Conservation (phyloP, 2,797 vertebrate genomes). For the Anisognathus igniventris region DNA sequence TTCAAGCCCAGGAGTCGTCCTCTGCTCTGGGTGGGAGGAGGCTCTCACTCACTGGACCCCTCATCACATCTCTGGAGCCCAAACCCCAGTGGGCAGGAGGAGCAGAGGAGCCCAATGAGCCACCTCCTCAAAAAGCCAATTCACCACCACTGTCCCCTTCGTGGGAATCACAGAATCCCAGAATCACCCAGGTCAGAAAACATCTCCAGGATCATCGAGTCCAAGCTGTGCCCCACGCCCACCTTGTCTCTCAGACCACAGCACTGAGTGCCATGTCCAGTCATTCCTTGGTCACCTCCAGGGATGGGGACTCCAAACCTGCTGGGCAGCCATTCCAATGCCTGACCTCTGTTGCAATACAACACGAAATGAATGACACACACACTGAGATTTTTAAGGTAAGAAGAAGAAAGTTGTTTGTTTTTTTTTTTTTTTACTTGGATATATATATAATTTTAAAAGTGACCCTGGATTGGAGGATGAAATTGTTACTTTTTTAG, state of each 20-base stretch:
- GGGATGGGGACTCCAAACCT: background rate
- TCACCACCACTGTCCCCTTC: accelerated
- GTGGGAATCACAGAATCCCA: background rate
- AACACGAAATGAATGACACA: too few relatives aligned
- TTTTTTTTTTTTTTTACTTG: too few relatives aligned
- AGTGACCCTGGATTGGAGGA: too few relatives aligned
- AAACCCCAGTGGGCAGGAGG: accelerated
- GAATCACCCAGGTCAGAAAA: background rate
- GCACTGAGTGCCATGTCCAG: background rate
- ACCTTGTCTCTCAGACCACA: background rate
- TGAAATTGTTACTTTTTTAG: too few relatives aligned
- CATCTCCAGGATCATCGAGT: background rate
- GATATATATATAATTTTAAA: too few relatives aligned
- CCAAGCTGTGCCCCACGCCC: accelerated
- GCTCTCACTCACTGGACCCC: background rate
- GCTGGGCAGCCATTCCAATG: background rate
- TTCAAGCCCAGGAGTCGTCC: background rate
- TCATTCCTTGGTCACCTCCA: accelerated
- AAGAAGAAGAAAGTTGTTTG: too few relatives aligned
- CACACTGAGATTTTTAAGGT: too few relatives aligned
- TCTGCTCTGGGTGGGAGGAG: background rate
- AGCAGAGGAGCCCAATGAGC: accelerated
- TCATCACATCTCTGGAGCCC: background rate
- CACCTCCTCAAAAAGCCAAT: background rate
- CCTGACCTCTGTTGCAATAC: background rate